Conservation (phyloP, 2,113 vertebrate genomes). For the Heptranchias perlo region DNA sequence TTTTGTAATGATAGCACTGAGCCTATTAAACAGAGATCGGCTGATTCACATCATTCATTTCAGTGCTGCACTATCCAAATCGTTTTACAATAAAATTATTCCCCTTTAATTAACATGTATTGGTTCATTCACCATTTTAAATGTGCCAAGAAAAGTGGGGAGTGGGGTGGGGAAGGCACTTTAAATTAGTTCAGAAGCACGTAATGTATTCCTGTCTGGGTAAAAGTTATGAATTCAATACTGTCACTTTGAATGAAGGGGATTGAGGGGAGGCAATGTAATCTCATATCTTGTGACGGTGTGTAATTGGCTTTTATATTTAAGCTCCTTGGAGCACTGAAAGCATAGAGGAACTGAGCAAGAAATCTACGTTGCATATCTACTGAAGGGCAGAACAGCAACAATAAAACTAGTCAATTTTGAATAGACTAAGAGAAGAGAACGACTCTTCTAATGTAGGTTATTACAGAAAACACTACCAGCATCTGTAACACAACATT, state of each 20-base stretch:
- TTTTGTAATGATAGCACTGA: not conserved
- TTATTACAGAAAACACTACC: not conserved
- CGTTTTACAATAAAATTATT: not conserved
- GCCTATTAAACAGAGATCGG: not conserved
- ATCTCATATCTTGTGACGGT: not conserved
- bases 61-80: not conserved
- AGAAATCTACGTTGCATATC: not conserved
- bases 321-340: not conserved
- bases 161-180: no score
- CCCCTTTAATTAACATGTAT: not conserved
- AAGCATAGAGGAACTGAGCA: not conserved
- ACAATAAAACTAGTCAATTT: not conserved
- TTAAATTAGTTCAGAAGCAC: constrained; percentile 1
- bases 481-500: not conserved
- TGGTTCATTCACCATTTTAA: not conserved
- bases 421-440: not conserved
- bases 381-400: not conserved
- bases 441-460: not conserved
- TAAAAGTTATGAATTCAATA: constrained; percentile 22
- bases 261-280: constrained; percentile 13
- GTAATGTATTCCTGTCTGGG: not conserved
- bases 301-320: not conserved
- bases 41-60: not conserved
- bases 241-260: not conserved
- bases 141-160: not conserved